These are phyloP conservation scores for Tinea trinotella DNA, from an alignment of 2,888 invertebrate species.

Conservation along the genomic window DNA sequence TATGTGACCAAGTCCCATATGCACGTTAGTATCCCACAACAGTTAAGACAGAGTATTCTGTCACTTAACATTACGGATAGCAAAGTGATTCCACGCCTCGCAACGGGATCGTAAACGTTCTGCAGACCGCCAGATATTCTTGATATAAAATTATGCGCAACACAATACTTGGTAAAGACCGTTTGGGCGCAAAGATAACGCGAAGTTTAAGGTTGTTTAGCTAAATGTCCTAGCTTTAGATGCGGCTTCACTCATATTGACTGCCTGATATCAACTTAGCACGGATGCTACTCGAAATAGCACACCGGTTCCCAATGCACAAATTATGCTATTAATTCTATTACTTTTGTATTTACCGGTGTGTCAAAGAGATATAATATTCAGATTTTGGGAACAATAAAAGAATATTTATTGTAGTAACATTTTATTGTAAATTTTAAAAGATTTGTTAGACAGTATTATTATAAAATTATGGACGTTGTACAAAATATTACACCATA, in stretches of 20 bases:
- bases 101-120: slow-evolving; percentile 15
- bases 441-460: neutral
- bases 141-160: slow-evolving; percentile 20
- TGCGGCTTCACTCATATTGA: slow-evolving; percentile 1
- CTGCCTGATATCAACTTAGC: slow-evolving; percentile 2
- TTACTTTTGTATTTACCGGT: neutral
- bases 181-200: slow-evolving; percentile 23
- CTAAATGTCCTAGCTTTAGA: slow-evolving; percentile 16
- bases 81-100: neutral
- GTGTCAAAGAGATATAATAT: neutral
- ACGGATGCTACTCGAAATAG: neutral
- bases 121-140: slow-evolving; percentile 19
- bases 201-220: slow-evolving; percentile 12
- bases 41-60: slow-evolving; percentile 11
- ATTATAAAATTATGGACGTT: neutral
- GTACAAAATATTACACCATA: slow-evolving; percentile 5
- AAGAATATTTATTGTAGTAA: no score
- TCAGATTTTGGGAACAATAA: no score
- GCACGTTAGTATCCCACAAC: slow-evolving; percentile 7
- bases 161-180: slow-evolving; percentile 37
- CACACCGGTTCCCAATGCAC: neutral
- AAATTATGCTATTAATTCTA: neutral
- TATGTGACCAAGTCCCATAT: neutral
- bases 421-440: neutral
- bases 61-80: slow-evolving; percentile 1